These are phyloP conservation scores for Sardina pilchardus DNA, from an alignment of 2,113 vertebrate species.

Conservation along the genomic window DNA sequence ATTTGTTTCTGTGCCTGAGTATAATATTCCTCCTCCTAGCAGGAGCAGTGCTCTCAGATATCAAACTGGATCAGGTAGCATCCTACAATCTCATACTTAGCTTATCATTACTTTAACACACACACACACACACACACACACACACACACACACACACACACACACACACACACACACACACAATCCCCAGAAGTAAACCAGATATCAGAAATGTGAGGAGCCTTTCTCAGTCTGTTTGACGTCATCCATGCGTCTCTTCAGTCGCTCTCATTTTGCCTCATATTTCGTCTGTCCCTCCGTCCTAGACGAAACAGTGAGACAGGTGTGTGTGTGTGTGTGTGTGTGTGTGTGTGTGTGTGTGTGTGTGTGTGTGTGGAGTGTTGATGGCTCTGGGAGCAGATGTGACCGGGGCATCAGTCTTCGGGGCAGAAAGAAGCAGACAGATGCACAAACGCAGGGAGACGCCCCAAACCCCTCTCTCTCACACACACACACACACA, in stretches of 20 bases:
- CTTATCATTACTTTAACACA: neutral
- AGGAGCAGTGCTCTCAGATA: neutral
- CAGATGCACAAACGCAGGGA: constrained; percentile 47
- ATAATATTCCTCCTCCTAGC: neutral
- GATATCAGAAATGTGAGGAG: no score
- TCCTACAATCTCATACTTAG: neutral
- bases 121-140: no score
- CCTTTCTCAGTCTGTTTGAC: neutral
- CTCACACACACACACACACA: constrained; percentile 10
- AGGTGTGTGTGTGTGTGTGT: neutral
- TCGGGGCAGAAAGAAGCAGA: constrained; percentile 40
- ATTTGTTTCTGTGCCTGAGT: neutral
- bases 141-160: neutral
- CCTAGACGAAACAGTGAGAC: neutral
- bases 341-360: neutral
- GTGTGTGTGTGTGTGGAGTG: neutral
- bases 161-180: no score
- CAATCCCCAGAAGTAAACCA: neutral
- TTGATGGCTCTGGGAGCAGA: constrained; percentile 48
- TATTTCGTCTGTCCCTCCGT: neutral
- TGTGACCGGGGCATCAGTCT: constrained; percentile 59
- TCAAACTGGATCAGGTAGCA: neutral
- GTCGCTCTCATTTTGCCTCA: neutral
- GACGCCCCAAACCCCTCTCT: neutral
- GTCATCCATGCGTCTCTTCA: neutral